Conservation (phyloP, 2,113 vertebrate species). For the Vidua macroura region DNA sequence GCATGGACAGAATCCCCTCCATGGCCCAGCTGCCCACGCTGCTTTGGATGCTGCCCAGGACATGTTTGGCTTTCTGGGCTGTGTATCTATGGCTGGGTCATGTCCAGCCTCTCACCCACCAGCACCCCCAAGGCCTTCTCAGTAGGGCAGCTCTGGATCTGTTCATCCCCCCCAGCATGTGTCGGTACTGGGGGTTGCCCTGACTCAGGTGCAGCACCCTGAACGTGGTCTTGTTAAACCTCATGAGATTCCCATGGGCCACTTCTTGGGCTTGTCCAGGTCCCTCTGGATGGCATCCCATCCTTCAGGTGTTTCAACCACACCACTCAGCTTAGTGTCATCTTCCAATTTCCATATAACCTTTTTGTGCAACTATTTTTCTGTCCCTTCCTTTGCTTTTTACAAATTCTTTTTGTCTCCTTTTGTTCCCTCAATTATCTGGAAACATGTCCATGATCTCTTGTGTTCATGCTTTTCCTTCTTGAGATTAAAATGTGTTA, state of each 20-base stretch:
- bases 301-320: background rate
- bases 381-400: background rate
- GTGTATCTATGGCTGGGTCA: accelerated
- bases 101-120: background rate
- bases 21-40: accelerated
- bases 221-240: background rate
- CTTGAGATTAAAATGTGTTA: accelerated
- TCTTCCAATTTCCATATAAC: background rate
- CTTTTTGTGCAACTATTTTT: background rate
- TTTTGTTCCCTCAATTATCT: background rate
- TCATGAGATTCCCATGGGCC: background rate
- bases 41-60: background rate
- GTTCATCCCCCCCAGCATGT: background rate
- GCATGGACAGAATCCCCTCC: background rate
- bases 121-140: accelerated
- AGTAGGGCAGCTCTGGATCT: accelerated
- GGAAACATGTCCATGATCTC: background rate
- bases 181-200: accelerated
- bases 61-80: background rate
- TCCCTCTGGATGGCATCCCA: background rate
- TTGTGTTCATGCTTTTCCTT: background rate
- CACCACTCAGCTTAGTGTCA: background rate
- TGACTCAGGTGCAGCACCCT: accelerated
- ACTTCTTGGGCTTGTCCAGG: background rate
- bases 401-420: background rate